These are phyloP conservation scores for Sebastes hubbsi DNA, from an alignment of 2,797 vertebrate genomes.

Conservation along the genomic window DNA sequence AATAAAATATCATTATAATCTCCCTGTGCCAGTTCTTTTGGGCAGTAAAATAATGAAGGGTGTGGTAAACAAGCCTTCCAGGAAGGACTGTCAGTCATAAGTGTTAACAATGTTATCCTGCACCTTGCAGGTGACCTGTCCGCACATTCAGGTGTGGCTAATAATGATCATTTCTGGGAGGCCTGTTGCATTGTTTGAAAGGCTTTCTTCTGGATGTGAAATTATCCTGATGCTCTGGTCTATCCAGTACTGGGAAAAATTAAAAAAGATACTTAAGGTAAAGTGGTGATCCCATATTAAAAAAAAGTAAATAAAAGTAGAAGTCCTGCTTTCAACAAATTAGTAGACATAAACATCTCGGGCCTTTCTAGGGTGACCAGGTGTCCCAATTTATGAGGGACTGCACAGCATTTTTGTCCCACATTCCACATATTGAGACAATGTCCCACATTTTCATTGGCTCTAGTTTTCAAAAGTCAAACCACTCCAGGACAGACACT, in stretches of 20 bases:
- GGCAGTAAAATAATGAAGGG: slow-evolving; percentile 10
- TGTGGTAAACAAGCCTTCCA: slow-evolving; percentile 6
- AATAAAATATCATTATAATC: not conserved
- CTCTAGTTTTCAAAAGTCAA: no score
- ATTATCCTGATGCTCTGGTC: not conserved
- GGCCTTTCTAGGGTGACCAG: not conserved
- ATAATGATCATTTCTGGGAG: not conserved
- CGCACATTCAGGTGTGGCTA: slow-evolving; percentile 7
- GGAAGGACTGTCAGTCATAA: not conserved
- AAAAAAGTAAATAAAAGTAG: not conserved
- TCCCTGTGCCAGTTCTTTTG: not conserved
- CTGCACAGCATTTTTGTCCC: no score
- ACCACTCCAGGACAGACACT: no score
- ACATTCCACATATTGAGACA: no score
- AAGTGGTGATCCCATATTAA: not conserved
- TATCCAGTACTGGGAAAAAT: not conserved
- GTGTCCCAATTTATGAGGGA: no score
- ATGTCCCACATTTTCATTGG: no score
- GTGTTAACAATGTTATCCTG: slow-evolving; percentile 25
- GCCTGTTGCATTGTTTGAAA: not conserved
- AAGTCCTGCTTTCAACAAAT: no score
- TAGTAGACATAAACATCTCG: no score
- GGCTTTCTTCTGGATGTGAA: not conserved
- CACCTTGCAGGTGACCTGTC: not conserved
- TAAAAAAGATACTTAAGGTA: not conserved